phyloP scores from a whole-genome alignment of 1,140 invertebrate genomes.

The Trichomalopsis sarcophagae region DNA sequence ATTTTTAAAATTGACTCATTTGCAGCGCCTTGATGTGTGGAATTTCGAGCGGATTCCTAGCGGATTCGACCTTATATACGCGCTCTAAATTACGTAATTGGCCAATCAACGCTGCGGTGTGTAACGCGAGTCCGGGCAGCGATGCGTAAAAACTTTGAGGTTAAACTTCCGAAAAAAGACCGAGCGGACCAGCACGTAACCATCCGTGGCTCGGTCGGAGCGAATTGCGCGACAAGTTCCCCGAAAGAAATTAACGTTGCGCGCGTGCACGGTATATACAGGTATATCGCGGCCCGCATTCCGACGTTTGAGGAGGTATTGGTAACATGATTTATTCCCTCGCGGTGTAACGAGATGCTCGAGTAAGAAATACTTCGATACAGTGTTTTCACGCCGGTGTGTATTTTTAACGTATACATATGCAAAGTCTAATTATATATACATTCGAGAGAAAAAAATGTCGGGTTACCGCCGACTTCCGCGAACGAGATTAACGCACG shows the following conservation, averaged over 20 bases:
- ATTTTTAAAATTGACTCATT: background rate
- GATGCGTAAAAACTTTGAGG: background rate
- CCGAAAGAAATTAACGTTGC: slow-evolving; percentile 18
- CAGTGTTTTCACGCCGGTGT: background rate
- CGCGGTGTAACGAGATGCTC: background rate
- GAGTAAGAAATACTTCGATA: slow-evolving; percentile 4
- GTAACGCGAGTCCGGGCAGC: background rate
- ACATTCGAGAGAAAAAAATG: background rate
- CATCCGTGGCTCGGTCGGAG: background rate
- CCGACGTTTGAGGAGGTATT: background rate
- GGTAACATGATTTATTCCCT: background rate
- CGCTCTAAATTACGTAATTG: slow-evolving; percentile 5
- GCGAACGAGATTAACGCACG: background rate
- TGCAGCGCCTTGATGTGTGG: background rate
- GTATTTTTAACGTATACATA: background rate
- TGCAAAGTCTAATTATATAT: background rate
- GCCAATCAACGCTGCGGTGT: background rate
- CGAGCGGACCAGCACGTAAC: background rate
- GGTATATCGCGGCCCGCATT: background rate
- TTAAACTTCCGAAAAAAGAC: slow-evolving; percentile 12
- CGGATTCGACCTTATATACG: slow-evolving; percentile 17
- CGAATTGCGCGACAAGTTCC: slow-evolving; percentile 16
- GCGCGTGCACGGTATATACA: background rate
- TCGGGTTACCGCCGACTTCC: background rate
- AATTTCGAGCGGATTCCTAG: slow-evolving; percentile 31